Evolutionary conservation across 2,797 vertebrate genomes (phyloP), one percentile per base, ranked within the genome.

Genomic region (Phalloptychus januarius): DNA sequence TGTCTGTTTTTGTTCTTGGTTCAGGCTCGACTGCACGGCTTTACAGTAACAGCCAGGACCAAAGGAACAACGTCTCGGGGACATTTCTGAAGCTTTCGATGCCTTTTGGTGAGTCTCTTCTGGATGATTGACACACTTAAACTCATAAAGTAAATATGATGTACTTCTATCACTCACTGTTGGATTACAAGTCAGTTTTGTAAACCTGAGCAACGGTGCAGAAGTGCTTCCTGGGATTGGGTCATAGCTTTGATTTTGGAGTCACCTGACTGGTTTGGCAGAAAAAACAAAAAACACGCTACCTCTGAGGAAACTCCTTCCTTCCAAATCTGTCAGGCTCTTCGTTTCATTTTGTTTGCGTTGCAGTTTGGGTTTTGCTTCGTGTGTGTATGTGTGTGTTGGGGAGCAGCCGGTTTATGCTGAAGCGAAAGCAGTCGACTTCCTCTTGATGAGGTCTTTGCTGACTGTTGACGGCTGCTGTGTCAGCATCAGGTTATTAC

Each of bases 51-150:
- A 87, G 86, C 87, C 78, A 84, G 86, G 87, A 88, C 86, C 83
- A 89, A 88, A 89, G 67, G 52, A 2, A 25, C 46, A 2, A 79
- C 87, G 84, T 93, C 88, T 86, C 85, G 73, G 67, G 79, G 83
- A 94, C 89, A 93, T 96, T 94, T 89, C 94, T 95, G 95, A 95
- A 93, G 91, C 94, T 95, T 95, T 94, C 83, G 89, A 90, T 89
- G 91, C 91, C 91, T 92, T 94, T 95, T 95, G 94, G 95, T 96
- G 91, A 95, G 95, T 91, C 46, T 18, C 1, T 46, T 28, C 44
- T 46, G 0, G n/a, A 58, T 45, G 36, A 42, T 18, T 48, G 13
- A 65, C 45, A 31, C 33, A 42, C 20, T n/a, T 5, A 70, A 50
- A 70, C 73, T 28, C 18, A 63, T 12, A 0, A 8, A 54, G 1